Percentiles rank a stretch among this genome's conserved stretches.
phyloP scores from a whole-genome alignment of 2,113 vertebrate species.

The Craseonycteris thonglongyai region DNA sequence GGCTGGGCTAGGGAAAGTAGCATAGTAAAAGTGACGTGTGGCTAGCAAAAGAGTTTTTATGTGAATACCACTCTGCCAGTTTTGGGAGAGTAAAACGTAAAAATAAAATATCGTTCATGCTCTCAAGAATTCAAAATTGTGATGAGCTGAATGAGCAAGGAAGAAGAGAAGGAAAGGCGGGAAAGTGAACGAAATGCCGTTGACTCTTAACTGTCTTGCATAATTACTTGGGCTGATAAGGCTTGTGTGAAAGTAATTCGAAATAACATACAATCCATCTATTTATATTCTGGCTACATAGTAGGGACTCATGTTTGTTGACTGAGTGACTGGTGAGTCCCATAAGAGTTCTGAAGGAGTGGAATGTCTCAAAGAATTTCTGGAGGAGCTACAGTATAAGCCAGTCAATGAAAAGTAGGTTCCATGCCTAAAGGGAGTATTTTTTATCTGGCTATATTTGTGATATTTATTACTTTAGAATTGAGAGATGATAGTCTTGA shows the following conservation, averaged over 20 bases:
- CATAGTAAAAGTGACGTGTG: neutral
- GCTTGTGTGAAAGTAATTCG: neutral
- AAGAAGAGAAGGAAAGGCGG: neutral
- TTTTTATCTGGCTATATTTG: neutral
- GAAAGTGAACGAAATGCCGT: neutral
- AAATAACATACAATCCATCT: neutral
- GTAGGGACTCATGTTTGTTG: neutral
- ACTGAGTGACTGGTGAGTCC: neutral
- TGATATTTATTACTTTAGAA: neutral
- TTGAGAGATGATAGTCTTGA: neutral
- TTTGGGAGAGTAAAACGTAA: neutral
- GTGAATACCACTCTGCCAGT: neutral
- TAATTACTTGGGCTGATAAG: neutral
- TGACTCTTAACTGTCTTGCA: neutral
- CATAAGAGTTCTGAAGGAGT: neutral
- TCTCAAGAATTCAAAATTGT: neutral
- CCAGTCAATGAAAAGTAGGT: neutral
- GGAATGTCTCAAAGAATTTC: neutral
- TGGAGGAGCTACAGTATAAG: neutral
- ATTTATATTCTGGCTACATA: neutral
- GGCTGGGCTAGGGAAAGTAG: neutral
- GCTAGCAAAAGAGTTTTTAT: neutral
- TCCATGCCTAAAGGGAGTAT: neutral
- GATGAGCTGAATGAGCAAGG: neutral
- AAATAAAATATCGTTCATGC: neutral